Evolutionary conservation across 2,113 vertebrate species (phyloP).

Genomic region (Orycteropus afer): DNA sequence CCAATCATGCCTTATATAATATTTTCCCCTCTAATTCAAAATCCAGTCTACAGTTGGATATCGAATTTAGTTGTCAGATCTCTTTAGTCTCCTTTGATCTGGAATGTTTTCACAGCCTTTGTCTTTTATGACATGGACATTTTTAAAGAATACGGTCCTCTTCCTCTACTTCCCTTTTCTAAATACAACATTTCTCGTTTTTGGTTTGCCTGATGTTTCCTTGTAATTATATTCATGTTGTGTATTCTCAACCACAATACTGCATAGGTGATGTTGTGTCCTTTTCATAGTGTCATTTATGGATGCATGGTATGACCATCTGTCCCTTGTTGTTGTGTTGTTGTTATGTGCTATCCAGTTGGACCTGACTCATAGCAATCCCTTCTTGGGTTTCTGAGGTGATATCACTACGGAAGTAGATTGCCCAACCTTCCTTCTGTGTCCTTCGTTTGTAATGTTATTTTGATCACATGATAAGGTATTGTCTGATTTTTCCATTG

Average conservation of each 20-base stretch:
- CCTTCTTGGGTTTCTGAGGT: no score
- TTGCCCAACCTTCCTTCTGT: no score
- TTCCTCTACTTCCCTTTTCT: neutral
- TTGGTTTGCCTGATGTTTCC: neutral
- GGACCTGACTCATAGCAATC: no score
- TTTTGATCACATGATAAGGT: no score
- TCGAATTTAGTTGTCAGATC: no score
- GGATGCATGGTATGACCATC: neutral
- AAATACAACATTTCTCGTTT: neutral
- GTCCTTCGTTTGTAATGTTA: no score
- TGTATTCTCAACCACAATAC: neutral
- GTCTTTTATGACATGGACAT: no score
- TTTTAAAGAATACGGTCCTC: neutral
- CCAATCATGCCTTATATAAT: neutral
- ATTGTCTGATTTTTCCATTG: no score
- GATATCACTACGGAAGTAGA: no score
- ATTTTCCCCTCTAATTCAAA: neutral
- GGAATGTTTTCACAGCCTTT: no score
- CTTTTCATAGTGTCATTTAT: neutral
- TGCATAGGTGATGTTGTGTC: neutral
- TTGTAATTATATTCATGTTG: neutral
- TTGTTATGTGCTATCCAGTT: no score
- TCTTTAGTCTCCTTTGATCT: no score
- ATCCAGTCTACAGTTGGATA: neutral
- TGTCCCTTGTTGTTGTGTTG: neutral